Base-by-base conservation (phyloP, 2,113 vertebrate species). In the Mesocricetus auratus region DNA sequence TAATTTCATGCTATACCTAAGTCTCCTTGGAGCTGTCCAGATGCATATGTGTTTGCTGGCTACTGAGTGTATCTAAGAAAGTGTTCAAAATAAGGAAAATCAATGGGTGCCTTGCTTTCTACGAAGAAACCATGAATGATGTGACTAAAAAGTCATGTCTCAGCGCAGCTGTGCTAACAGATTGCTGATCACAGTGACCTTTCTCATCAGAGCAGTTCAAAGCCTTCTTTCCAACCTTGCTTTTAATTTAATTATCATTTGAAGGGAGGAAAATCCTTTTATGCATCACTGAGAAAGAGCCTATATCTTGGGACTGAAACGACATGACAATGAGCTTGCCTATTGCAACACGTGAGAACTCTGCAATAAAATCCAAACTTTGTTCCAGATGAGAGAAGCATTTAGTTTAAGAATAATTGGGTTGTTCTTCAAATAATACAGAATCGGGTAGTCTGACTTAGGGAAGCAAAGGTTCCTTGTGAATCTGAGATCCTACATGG, bases 241-340 rank as follows among this genome's bases (percentile, higher is more conserved):
- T 98, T 98, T 96, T 98, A 98, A 98, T 98, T 98, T 97, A 97
- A 98, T 98, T 97, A 98, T 98, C 96, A 97, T 97, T 96, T 78
- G 73, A 96, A 97, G 97, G 78, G 94, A 50, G 93, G 97, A 96
- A 93, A 74, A 94, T 36, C 60, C 96, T 98, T 98, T 98, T 82
- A 98, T 98, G 82, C 15, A 0, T 94, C 96, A n/a, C 96, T 98
- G 85, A 45, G 7, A 98, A 97, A 97, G 47, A 96, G 91, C 92
- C 29, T 93, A 90, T 97, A 97, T 98, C 95, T 96, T 97, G 56
- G 53, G 82, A 95, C 11, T 95, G 92, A 97, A 97, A 85, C 79
- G 87, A 97, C 90, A 82, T 82, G 86, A 97, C 90, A 98, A 97
- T 94, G 96, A 97, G 98, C 78, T 95, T 88, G 86, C 90, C 97